Base-by-base conservation (phyloP, 37 sponge, comb jelly and placozoan species). In the Oopsacas minuta region DNA sequence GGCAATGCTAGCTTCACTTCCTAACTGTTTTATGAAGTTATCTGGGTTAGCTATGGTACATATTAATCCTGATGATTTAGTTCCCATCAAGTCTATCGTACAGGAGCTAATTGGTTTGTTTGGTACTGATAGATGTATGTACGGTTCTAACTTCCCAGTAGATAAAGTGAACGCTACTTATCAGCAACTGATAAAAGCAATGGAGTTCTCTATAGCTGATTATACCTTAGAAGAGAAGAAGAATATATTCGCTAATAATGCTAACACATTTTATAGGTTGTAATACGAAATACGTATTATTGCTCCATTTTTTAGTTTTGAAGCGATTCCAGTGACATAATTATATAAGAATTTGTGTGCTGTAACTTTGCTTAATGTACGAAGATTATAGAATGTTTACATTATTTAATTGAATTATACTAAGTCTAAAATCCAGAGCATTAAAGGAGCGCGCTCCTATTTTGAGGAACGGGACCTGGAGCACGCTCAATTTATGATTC, bases 131-230 rank as follows among this genome's bases (percentile, higher is more conserved):
- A 88, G 95, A 87, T 91, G 91, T 85, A 87, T 95, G 87, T 95
- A 92, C 91, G 95, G 90, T 0, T 91, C 90, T 36, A 95, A 95
- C 86, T 95, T 92, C 86, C 95, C 95, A 75, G 93, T 95, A 83
- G 95, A 95, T 83, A 87, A 84, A 38, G 42, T 95, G 39, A 92
- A 95, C 85, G 92, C 87, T 15, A 88, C 88, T 22, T 95, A 90
- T 39, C 10, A 52, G 3, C 85, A 91, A 37, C 86, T 89, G 12
- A 84, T 95, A 37, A 53, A 37, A 10, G 61, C 83, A 0, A 85
- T 92, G 32, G 17, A 30, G 0, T 32, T 23, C 0, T 84, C 88
- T 32, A 52, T 90, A 20, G 36, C 83, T 28, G 46, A 36, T 0
- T 90, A 87, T 86, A 83, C 92, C 0, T 17, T 36, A 36, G 89